Base-by-base conservation (phyloP, 2,888 invertebrate genomes). In the Ceratothoa steindachneri region DNA sequence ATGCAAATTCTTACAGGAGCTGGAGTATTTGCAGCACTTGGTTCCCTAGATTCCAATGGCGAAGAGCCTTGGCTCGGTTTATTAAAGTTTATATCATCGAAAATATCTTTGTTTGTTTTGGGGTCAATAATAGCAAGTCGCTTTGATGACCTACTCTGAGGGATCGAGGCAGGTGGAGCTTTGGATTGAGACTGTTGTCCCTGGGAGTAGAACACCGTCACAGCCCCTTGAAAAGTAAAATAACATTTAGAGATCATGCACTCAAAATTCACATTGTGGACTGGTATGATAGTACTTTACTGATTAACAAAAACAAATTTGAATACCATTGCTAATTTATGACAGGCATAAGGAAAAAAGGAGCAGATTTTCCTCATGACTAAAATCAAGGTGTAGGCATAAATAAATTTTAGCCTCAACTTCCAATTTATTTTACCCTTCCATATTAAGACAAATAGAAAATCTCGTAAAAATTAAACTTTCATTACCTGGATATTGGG, bases 1-100 rank as follows among this genome's bases (percentile, higher is more conserved):
- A n/a, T n/a, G n/a, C n/a, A n/a, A n/a, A n/a, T n/a, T n/a, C 2
- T 60, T 60, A 60, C 60, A 1, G 60, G 60, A 1, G 60, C 60
- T 60, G 60, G 60, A 22, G 60, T 60, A 60, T 60, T 60, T 22
- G 60, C 24, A 60, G 60, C 27, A 60, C 60, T 60, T 12, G 60
- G 24, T n/a, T 60, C 60, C 27, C 60, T 60, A 12, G 60, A 60
- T 24, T 60, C 22, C 27, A 60, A 22, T 12, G 60, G 60, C 12
- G 60, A 24, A 24, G 60, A 12, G 24, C 22, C 24, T n/a, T 60
- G 19, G 27, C 27, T 24, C 2, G 19, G 19, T 24, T 24, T 24
- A 12, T 60, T 60, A 22, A 24, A 60, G 12, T n/a, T 24, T 9
- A 60, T 60, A 2, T 60, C 60, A 24, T 60, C 60, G 22, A 60